Evolutionary conservation across 2,113 vertebrate genomes (phyloP).

Genomic region (Mohoua ochrocephala): DNA sequence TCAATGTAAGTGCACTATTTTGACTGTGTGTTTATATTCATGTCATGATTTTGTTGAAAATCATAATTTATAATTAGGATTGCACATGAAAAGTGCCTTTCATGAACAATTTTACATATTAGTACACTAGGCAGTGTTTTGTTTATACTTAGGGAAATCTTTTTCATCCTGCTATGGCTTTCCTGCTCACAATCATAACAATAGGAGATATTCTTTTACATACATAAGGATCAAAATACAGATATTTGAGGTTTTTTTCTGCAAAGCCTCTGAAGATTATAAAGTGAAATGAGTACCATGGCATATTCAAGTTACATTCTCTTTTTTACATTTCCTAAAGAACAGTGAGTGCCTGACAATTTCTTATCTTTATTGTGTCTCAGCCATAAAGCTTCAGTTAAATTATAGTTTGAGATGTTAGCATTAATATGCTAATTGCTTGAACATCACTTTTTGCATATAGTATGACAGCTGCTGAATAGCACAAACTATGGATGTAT

Average conservation of each 20-base stretch:
- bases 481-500: neutral
- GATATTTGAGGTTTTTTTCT: neutral
- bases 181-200: neutral
- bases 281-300: neutral
- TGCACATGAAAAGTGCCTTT: neutral
- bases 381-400: neutral
- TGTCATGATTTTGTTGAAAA: neutral
- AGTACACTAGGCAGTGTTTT: neutral
- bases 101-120: neutral
- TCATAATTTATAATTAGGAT: neutral
- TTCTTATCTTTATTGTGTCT: slow-evolving; percentile 36
- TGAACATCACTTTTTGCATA: slow-evolving; percentile 7
- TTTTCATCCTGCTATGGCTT: neutral
- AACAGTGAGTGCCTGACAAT: neutral
- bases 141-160: neutral
- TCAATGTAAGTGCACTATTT: neutral
- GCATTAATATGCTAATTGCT: slow-evolving; percentile 35
- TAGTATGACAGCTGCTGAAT: slow-evolving; percentile 14
- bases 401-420: slow-evolving; percentile 25
- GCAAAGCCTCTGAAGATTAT: neutral
- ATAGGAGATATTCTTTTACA: neutral
- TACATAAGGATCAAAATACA: neutral
- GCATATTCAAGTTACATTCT: neutral
- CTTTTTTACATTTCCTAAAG: neutral
- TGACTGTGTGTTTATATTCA: neutral